These are phyloP conservation scores for Conger conger DNA, from an alignment of 2,113 vertebrate species.

Conservation along the genomic window DNA sequence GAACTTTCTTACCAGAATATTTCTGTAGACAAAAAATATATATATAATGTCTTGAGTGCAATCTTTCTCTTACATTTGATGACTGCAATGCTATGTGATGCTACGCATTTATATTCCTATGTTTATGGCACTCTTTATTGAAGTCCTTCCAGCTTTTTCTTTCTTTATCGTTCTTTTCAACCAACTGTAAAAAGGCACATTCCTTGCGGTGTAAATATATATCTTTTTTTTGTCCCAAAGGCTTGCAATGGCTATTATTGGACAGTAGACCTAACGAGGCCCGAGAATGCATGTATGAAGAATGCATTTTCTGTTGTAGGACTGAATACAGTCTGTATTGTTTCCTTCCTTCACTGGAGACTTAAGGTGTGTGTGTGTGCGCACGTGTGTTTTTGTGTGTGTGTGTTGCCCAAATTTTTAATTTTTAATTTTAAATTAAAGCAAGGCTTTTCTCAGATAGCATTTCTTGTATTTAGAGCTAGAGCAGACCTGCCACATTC, in stretches of 20 bases:
- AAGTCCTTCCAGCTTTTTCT: not conserved
- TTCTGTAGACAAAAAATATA: constrained; percentile 12
- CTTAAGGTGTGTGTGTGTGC: not conserved
- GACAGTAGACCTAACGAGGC: not conserved
- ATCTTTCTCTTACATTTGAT: constrained; percentile 10
- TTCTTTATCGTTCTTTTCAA: not conserved
- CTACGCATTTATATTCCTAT: not conserved
- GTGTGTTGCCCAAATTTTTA: not conserved
- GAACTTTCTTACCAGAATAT: constrained; percentile 17
- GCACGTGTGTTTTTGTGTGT: not conserved
- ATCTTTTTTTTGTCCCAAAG: not conserved
- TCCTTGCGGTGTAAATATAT: not conserved
- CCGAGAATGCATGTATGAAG: not conserved
- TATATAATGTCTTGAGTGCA: not conserved
- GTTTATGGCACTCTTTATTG: not conserved
- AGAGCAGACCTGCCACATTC: not conserved
- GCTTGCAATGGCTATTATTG: not conserved
- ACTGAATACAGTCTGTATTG: not conserved
- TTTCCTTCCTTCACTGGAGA: not conserved
- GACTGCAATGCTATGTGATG: constrained; percentile 4
- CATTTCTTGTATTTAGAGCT: not conserved
- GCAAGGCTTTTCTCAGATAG: not conserved
- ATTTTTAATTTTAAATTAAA: not conserved
- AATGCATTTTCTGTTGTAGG: not conserved
- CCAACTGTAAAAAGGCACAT: not conserved